Conservation (phyloP, 1,140 invertebrate species). For the Agraylea sexmaculata region DNA sequence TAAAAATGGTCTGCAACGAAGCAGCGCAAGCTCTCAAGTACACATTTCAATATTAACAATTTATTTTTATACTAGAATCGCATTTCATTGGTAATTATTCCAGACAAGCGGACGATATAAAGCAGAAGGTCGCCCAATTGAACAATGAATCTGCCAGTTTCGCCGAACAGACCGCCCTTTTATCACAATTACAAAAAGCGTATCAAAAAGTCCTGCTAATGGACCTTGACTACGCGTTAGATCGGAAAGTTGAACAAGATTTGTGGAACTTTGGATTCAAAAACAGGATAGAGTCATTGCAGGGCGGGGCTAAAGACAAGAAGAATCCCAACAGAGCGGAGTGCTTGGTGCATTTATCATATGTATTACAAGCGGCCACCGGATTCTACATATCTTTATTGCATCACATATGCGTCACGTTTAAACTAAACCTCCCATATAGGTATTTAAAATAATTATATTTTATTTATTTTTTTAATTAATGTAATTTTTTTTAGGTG, state of each 20-base stretch:
- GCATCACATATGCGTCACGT: conserved; percentile 69
- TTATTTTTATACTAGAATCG: no score
- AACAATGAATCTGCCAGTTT: conserved; percentile 46
- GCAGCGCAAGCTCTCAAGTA: no score
- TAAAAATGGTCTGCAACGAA: no score
- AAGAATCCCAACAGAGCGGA: conserved; percentile 64
- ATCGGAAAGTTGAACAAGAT: conserved; percentile 81
- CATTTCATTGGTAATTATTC: no score
- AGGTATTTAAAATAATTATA: conserved; percentile 39
- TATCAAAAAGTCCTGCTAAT: conserved; percentile 70
- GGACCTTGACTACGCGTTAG: conserved; percentile 77
- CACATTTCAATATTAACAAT: no score
- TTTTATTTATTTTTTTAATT: conserved; percentile 4
- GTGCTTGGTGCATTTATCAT: conserved; percentile 60
- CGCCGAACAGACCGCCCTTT: conserved; percentile 47
- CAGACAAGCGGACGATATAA: conserved; percentile 59
- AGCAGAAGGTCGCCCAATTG: conserved; percentile 51
- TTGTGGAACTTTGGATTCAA: conserved; percentile 84
- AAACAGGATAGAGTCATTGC: conserved; percentile 70
- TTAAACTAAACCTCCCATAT: conserved; percentile 70
- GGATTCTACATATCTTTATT: conserved; percentile 74
- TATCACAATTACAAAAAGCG: conserved; percentile 50
- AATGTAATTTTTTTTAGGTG: conserved; percentile 18
- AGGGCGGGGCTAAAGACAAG: conserved; percentile 62
- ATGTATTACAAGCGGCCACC: conserved; percentile 70